phyloP scores from a whole-genome alignment of 1,140 invertebrate species.

The Drosophila takahashii region DNA sequence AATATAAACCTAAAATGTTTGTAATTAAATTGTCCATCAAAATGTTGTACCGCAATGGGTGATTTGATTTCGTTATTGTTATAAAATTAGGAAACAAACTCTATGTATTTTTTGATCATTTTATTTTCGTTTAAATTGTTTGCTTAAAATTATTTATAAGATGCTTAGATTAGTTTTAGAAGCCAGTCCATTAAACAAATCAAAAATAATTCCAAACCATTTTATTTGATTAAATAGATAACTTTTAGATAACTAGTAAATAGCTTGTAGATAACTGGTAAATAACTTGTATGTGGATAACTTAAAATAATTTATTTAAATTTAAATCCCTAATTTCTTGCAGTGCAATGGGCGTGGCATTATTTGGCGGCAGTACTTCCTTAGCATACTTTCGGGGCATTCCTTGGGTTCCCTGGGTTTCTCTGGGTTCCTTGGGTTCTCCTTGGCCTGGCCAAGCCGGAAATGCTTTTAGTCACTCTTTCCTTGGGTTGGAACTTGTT shows the following conservation, averaged over 20 bases:
- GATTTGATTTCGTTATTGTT: too few species aligned
- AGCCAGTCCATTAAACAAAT: too few species aligned
- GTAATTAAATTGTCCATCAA: not conserved
- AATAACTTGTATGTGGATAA: not conserved
- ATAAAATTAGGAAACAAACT: too few species aligned
- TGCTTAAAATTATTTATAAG: too few species aligned
- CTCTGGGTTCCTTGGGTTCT: constrained; percentile 19
- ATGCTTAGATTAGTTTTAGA: too few species aligned
- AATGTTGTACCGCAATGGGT: not conserved
- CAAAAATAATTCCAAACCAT: too few species aligned
- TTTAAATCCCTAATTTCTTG: not conserved
- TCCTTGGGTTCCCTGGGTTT: constrained; percentile 21
- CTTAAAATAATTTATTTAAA: not conserved
- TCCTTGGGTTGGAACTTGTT: constrained; percentile 48
- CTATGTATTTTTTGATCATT: too few species aligned
- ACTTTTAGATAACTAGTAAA: too few species aligned
- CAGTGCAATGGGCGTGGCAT: constrained; percentile 23
- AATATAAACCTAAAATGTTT: not conserved
- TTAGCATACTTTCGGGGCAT: constrained; percentile 66
- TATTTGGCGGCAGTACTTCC: constrained; percentile 15
- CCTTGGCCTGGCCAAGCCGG: constrained; percentile 21
- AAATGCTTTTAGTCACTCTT: constrained; percentile 46
- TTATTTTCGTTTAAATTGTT: too few species aligned
- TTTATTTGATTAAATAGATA: too few species aligned
- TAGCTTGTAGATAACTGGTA: too few species aligned